Evolutionary conservation across 1,140 invertebrate genomes (phyloP).

Genomic region (Chrysoperla carnea): DNA sequence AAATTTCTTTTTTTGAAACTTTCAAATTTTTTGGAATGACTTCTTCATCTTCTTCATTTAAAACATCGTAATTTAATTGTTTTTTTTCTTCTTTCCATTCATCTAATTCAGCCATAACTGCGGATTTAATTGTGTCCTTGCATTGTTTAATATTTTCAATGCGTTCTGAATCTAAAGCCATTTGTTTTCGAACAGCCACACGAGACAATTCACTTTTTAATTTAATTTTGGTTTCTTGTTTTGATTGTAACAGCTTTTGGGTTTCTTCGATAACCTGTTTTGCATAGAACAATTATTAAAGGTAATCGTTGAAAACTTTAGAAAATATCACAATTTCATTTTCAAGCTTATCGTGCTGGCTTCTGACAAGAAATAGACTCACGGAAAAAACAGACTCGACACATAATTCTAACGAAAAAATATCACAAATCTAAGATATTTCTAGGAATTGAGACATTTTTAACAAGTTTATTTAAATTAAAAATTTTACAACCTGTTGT

Average conservation of each 20-base stretch:
- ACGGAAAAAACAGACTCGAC: too few relatives aligned
- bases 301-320: too few relatives aligned
- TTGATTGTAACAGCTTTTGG: slow-evolving; percentile 25
- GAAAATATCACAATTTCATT: too few relatives aligned
- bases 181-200: slow-evolving; percentile 38
- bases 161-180: slow-evolving; percentile 32
- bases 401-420: too few relatives aligned
- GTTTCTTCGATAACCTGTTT: slow-evolving; percentile 21
- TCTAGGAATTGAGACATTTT: too few relatives aligned
- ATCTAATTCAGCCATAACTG: slow-evolving; percentile 46
- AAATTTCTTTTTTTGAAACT: slow-evolving; percentile 12
- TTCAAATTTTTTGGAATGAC: slow-evolving; percentile 5
- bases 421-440: too few relatives aligned
- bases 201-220: slow-evolving; percentile 26
- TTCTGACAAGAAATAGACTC: too few relatives aligned
- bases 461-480: too few relatives aligned
- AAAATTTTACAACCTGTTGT: slow-evolving; percentile 24
- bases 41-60: slow-evolving; percentile 9
- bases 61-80: background rate
- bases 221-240: slow-evolving; percentile 29
- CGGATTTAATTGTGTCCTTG: slow-evolving; percentile 31
- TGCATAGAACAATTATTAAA: too few relatives aligned
- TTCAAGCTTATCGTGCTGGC: too few relatives aligned
- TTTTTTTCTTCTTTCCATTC: slow-evolving; percentile 30
- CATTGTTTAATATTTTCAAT: slow-evolving; percentile 34